Base-by-base conservation (phyloP, 2,888 invertebrate genomes). In the Axea sp. region DNA sequence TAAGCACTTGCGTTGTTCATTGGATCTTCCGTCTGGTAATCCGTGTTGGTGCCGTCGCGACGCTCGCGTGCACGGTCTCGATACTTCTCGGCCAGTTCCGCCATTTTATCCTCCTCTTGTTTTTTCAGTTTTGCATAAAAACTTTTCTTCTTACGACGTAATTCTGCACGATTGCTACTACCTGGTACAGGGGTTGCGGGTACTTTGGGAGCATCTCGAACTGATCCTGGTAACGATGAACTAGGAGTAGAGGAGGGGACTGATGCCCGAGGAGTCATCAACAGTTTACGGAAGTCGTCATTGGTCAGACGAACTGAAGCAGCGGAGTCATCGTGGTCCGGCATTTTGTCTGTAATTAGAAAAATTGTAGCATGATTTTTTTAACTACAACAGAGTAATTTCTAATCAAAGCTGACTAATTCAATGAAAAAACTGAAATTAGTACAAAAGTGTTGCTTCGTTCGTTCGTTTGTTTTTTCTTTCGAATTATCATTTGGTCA, bases 81-180 rank as follows among this genome's bases (percentile, higher is more conserved):
- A 86, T 98, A 98, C 84, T 97, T 97, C 83, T 96, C 95, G 0
- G 97, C 96, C 19, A 98, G 87, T 84, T 98, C 98, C 0, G 96
- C 96, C 87, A 98, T 91, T 86, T 97, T 96, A 80, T 94, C 96
- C 82, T 98, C 98, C 85, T 98, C 98, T 83, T 97, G 96, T 82
- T 97, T 96, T 81, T 98, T 97, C 3, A 98, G 88, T 75, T 90
- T 97, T 0, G 98, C 97, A 89, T 98, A 98, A 83, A 94, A 96
- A 67, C 95, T 96, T 83, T 98, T 98, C 88, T 97, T 97, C 85
- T 97, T 97, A 62, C 95, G 92, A 41, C 97, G 91, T 11, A 95
- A 90, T 83, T 96, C 96, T 74, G 94, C 93, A 80, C 95, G 79
- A 71, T 84, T 87, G 8, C 82, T 85, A 0, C 82, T 83, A 2